These are phyloP conservation scores for Syrphus vitripennis DNA, from an alignment of 2,888 invertebrate species.

Conservation along the genomic window DNA sequence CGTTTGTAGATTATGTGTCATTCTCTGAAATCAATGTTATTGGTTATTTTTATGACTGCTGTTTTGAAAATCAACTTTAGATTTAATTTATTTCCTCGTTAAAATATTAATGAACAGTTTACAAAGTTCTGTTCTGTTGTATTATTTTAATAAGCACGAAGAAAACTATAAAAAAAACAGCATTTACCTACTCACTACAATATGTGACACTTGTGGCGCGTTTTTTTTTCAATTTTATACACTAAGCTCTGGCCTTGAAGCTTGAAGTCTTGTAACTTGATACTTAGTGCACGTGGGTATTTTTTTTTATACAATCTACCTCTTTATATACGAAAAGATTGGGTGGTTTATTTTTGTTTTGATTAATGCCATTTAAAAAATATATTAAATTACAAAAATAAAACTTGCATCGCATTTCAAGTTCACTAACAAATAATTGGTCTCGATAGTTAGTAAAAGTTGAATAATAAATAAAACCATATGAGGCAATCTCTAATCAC, in stretches of 20 bases:
- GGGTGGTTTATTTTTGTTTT: background rate
- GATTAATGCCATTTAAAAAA: background rate
- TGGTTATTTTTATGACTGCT: background rate
- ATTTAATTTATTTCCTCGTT: background rate
- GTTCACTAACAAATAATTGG: background rate
- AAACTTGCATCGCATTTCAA: background rate
- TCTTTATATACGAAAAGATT: background rate
- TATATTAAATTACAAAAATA: background rate
- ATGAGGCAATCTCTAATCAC: no score
- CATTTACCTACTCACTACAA: background rate
- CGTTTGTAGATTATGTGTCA: no score
- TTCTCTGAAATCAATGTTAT: no score
- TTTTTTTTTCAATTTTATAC: background rate
- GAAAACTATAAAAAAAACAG: background rate
- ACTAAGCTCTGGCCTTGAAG: background rate
- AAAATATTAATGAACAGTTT: background rate
- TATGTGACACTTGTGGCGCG: background rate
- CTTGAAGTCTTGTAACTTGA: background rate
- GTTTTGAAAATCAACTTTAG: background rate
- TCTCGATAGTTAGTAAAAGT: no score
- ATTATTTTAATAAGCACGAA: background rate
- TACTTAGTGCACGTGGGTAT: background rate
- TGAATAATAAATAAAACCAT: no score
- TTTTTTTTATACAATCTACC: background rate
- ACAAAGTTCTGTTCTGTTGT: background rate